Conservation (phyloP, 2,888 invertebrate species). For the Orthosia cruda region DNA sequence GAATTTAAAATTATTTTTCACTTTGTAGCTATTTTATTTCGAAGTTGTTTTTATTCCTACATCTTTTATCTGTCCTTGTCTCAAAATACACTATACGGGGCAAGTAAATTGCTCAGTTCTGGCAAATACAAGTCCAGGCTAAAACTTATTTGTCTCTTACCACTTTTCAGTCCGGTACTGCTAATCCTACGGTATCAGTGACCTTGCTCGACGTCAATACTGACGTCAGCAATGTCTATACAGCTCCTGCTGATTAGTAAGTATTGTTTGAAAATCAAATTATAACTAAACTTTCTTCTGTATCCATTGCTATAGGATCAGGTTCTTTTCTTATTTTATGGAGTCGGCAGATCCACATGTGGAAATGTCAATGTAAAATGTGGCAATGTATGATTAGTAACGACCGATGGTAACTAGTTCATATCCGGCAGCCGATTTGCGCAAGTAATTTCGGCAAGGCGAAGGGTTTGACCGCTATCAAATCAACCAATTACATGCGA, state of each 20-base stretch:
- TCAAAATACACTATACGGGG: no score
- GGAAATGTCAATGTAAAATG: no score
- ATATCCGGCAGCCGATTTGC: no score
- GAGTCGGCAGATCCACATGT: not conserved
- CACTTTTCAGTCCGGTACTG: slow-evolving; percentile 86
- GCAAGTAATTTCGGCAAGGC: no score
- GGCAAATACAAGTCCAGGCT: not conserved
- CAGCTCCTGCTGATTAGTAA: slow-evolving; percentile 82
- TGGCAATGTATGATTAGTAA: no score
- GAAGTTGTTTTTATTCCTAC: no score
- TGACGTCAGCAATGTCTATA: slow-evolving; percentile 67
- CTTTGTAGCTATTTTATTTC: no score
- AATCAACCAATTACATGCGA: no score
- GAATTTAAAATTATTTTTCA: no score
- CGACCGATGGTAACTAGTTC: not conserved
- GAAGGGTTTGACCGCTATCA: no score
- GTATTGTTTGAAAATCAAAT: slow-evolving; percentile 59
- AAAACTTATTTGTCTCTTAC: not conserved
- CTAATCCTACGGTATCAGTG: slow-evolving; percentile 85
- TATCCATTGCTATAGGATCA: not conserved
- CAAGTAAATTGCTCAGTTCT: not conserved
- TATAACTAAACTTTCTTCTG: not conserved
- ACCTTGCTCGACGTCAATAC: slow-evolving; percentile 79
- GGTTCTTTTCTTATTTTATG: not conserved
- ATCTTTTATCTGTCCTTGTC: not conserved